phyloP scores from a whole-genome alignment of 2,888 invertebrate genomes.

The Xylophagus ater region DNA sequence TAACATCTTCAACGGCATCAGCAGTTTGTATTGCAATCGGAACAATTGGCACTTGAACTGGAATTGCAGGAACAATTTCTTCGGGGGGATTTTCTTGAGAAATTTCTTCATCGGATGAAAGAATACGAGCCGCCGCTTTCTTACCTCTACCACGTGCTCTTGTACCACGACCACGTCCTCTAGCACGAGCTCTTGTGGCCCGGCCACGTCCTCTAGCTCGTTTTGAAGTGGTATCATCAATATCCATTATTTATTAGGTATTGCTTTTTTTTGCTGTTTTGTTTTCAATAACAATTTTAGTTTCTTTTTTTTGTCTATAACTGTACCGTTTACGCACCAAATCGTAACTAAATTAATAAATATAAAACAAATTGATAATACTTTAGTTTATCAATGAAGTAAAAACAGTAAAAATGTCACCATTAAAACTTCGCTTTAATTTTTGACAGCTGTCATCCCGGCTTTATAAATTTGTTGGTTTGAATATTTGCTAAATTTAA shows the following conservation, averaged over 20 bases:
- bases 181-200: conserved; percentile 58
- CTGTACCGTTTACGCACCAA: no score
- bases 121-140: conserved; percentile 56
- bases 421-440: no score
- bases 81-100: conserved; percentile 40
- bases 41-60: conserved; percentile 14
- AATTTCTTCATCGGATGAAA: conserved; percentile 50
- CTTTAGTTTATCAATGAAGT: no score
- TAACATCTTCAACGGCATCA: conserved; percentile 39
- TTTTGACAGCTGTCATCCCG: no score
- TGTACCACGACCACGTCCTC: conserved; percentile 69
- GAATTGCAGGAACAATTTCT: conserved; percentile 19
- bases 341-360: no score
- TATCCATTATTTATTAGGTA: conserved; percentile 16
- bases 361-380: no score
- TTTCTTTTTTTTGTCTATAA: background rate
- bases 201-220: conserved; percentile 38
- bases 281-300: background rate
- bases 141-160: conserved; percentile 62
- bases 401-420: no score
- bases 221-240: conserved; percentile 28
- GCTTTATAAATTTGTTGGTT: no score
- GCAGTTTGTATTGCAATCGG: conserved; percentile 36
- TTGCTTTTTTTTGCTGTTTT: conserved; percentile 4
- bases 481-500: no score